Percentiles rank a stretch among this genome's conserved stretches.
Evolutionary conservation across 2,888 invertebrate genomes (phyloP).

Genomic region (Frankliniella fusca): DNA sequence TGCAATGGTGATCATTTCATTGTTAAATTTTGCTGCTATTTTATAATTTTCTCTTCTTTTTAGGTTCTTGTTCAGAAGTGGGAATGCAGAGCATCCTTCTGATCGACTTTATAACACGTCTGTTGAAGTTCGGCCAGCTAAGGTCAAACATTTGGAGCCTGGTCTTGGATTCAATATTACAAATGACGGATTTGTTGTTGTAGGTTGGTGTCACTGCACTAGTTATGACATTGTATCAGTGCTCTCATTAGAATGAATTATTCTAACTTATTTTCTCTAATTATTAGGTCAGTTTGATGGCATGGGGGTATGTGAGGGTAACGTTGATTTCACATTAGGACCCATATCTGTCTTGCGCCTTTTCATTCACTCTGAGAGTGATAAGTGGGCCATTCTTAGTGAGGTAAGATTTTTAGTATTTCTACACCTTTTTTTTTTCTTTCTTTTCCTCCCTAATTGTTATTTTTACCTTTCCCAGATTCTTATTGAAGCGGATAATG

Average conservation of each 20-base stretch:
- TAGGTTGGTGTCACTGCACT: conserved; percentile 54
- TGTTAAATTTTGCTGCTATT: conserved; percentile 19
- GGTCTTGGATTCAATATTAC: conserved; percentile 52
- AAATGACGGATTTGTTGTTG: conserved; percentile 62
- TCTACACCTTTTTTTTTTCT: not conserved
- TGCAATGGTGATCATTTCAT: not conserved
- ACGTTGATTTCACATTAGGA: conserved; percentile 60
- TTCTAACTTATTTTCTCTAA: not conserved
- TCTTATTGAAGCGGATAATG: conserved; percentile 6
- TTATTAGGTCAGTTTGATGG: conserved; percentile 66
- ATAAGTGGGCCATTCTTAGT: conserved; percentile 86
- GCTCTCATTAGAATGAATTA: conserved; percentile 23
- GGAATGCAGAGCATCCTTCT: conserved; percentile 82
- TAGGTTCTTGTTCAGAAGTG: conserved; percentile 79
- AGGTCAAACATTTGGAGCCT: conserved; percentile 33
- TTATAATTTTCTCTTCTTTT: conserved; percentile 27
- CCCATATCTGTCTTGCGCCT: conserved; percentile 68
- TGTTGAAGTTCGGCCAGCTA: conserved; percentile 66
- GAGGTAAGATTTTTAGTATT: conserved; percentile 60
- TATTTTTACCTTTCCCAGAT: not conserved
- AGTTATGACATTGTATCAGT: not conserved
- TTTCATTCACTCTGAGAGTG: conserved; percentile 73
- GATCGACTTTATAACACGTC: conserved; percentile 85
- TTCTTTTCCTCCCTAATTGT: not conserved
- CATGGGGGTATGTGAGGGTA: conserved; percentile 75